These are phyloP conservation scores for Leptinotarsa lineolata DNA, from an alignment of 1,140 invertebrate genomes.

Conservation along the genomic window DNA sequence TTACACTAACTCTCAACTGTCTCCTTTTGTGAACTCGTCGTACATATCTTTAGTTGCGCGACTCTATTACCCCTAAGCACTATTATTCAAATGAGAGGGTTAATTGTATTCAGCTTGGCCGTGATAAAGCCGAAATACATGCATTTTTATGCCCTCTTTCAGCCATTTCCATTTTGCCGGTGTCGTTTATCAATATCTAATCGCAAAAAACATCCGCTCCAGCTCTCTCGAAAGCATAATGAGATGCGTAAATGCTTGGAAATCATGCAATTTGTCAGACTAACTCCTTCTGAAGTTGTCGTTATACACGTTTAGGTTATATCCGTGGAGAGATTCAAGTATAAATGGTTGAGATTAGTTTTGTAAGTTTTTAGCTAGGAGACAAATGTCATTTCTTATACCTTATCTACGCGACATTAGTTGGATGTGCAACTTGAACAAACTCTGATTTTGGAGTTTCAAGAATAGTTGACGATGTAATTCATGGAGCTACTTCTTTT, in stretches of 20 bases:
- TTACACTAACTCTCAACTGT: too few species aligned
- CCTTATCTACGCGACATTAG: conserved; percentile 1
- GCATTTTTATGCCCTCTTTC: not conserved
- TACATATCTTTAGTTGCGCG: too few species aligned
- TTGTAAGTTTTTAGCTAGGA: conserved; percentile 10
- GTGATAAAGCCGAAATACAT: conserved; percentile 3
- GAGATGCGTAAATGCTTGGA: conserved; percentile 24
- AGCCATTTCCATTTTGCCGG: not conserved
- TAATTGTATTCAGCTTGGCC: not conserved
- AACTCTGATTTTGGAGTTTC: not conserved
- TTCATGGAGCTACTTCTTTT: too few species aligned
- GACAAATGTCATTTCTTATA: conserved; percentile 17
- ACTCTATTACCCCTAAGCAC: not conserved
- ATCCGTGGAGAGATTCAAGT: conserved; percentile 19
- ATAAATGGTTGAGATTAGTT: conserved; percentile 24
- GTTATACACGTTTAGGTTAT: conserved; percentile 18
- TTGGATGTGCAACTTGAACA: not conserved
- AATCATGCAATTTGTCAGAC: conserved; percentile 25
- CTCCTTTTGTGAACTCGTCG: too few species aligned
- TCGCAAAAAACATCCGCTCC: conserved; percentile 21
- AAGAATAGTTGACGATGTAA: not conserved
- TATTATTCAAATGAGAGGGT: not conserved
- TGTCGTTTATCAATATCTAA: conserved; percentile 25
- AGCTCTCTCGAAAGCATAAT: conserved; percentile 13
- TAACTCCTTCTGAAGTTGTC: conserved; percentile 20